Evolutionary conservation across 1,140 invertebrate species (phyloP).

Genomic region (Conus ventricosus): DNA sequence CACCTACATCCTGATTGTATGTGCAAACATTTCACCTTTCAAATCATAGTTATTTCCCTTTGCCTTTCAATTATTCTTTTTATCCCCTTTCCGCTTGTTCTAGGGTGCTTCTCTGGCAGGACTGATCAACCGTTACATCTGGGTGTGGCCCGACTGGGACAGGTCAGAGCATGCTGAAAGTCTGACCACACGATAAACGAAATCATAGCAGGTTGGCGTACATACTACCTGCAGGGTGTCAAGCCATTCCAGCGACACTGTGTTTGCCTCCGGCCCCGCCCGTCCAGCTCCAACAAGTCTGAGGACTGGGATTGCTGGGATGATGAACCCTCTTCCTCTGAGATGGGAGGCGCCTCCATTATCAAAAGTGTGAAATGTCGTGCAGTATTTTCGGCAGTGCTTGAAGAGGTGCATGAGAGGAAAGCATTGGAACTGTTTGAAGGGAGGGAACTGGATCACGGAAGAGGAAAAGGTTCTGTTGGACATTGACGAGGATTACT

Average conservation of each 20-base stretch:
- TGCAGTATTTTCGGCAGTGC: constrained; percentile 27
- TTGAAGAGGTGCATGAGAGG: constrained; percentile 47
- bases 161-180: constrained; percentile 40
- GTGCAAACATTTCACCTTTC: too few species aligned
- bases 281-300: background rate
- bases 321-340: constrained; percentile 11
- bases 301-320: constrained; percentile 17
- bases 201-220: constrained; percentile 33
- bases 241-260: constrained; percentile 26
- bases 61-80: constrained; percentile 20
- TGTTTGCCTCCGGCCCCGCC: constrained; percentile 5
- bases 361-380: constrained; percentile 41
- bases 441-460: constrained; percentile 35
- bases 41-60: background rate
- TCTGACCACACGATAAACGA: constrained; percentile 38
- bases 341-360: constrained; percentile 23
- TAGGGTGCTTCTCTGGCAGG: constrained; percentile 59
- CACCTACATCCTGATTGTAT: too few species aligned
- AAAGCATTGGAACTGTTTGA: constrained; percentile 37
- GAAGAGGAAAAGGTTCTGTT: constrained; percentile 52
- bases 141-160: constrained; percentile 68
- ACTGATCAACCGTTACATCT: constrained; percentile 57
- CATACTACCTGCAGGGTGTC: background rate
- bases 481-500: constrained; percentile 67
- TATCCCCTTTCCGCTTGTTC: background rate